Evolutionary conservation across 2,888 invertebrate genomes (phyloP), one percentile per base, ranked within the genome.

Genomic region (Noctua fimbriata): DNA sequence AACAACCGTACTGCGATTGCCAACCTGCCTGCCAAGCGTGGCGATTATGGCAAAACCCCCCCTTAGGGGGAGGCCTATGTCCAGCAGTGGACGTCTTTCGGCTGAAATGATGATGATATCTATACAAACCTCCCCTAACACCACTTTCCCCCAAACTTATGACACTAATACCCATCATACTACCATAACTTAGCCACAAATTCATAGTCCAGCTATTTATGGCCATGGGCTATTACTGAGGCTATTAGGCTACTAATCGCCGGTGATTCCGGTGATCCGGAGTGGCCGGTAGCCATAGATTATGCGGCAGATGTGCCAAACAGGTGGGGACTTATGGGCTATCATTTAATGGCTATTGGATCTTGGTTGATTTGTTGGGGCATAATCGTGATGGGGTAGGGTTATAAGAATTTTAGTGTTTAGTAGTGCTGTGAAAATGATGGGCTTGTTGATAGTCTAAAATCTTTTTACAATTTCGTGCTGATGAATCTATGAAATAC

Each of bases 171-270:
- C 44, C 74, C 69, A 69, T 84, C 55, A 12, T 41, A 47, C 32
- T 44, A 7, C n/a, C 36, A 75, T 86, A 93, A 91, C 92, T 92
- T 87, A 85, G 72, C 88, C 85, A 83, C 89, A 89, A 92, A 92
- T 92, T 91, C 92, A 92, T 92, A 91, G 91, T 73, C 87, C 80
- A 82, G 91, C 90, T 91, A 91, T 93, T 92, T 91, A 91, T 88
- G 89, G 75, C 83, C 84, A 75, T 73, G 67, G 89, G 89, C 91
- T 87, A 92, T 93, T 92, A 93, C 88, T 80, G 82, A 69, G 87
- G 92, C 93, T 91, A 94, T 94, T 94, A 93, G 76, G 87, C 71
- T 79, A 86, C 92, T 94, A 94, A 95, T 94, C 92, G 91, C 73
- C 86, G 90, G 89, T 88, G 85, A 89, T 88, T 86, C 84, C 76